phyloP scores from a whole-genome alignment of 92 coral and sea anemone genomes.

The Epizoanthus fatuus region DNA sequence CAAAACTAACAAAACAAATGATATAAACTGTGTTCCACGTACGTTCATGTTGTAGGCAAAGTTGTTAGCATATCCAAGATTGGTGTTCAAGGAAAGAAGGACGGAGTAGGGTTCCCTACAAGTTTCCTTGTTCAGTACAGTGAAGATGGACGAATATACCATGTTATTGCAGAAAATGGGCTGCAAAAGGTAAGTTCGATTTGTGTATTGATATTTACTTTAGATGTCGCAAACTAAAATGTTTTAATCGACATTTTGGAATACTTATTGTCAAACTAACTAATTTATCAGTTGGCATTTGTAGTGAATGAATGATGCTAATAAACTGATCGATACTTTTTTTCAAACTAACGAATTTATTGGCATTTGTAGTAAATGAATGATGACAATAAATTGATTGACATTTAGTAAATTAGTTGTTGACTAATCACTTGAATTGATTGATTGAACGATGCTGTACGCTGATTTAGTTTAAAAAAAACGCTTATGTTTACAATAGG shows the following conservation, averaged over 20 bases:
- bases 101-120: conserved; percentile 10
- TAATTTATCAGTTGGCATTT: too few species aligned
- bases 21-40: too few species aligned
- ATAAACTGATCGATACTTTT: too few species aligned
- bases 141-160: not conserved
- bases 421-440: not conserved
- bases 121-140: conserved; percentile 25
- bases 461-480: not conserved
- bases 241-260: too few species aligned
- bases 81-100: conserved; percentile 28
- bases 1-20: not conserved
- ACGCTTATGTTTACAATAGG: not conserved
- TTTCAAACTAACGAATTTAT: too few species aligned
- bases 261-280: too few species aligned
- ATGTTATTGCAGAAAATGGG: conserved; percentile 1
- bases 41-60: not conserved
- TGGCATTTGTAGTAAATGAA: too few species aligned
- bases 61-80: conserved; percentile 4
- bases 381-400: too few species aligned
- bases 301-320: too few species aligned
- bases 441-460: not conserved
- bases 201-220: not conserved
- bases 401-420: too few species aligned
- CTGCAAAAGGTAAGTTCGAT: not conserved
- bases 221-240: too few species aligned